phyloP scores from a whole-genome alignment of 2,888 invertebrate species.

The Folsomia candida region DNA sequence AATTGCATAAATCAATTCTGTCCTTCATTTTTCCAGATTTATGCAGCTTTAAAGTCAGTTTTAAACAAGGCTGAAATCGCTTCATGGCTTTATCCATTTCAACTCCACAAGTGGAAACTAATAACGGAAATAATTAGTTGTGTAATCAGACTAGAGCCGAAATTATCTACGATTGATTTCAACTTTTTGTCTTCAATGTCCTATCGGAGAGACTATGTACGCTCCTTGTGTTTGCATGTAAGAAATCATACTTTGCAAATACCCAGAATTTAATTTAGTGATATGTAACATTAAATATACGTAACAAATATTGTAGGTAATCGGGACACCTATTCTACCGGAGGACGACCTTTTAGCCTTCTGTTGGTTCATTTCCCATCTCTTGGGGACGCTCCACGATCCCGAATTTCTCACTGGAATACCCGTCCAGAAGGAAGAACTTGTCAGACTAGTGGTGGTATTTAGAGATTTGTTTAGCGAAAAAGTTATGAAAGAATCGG shows the following conservation, averaged over 20 bases:
- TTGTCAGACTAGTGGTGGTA: slow-evolving; percentile 6
- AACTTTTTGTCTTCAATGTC: slow-evolving; percentile 24
- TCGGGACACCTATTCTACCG: slow-evolving; percentile 7
- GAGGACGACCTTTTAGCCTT: slow-evolving; percentile 61
- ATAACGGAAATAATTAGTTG: slow-evolving; percentile 33
- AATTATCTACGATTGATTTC: slow-evolving; percentile 55
- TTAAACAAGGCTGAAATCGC: slow-evolving; percentile 21
- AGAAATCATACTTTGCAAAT: slow-evolving; percentile 1
- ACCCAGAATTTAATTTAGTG: not conserved
- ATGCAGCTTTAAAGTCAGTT: slow-evolving; percentile 17
- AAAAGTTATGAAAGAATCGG: not conserved
- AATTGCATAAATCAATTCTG: no score
- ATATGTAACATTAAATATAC: not conserved
- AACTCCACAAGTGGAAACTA: slow-evolving; percentile 18
- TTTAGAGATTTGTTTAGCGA: slow-evolving; percentile 1
- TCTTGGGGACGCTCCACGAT: slow-evolving; percentile 80
- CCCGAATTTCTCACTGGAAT: slow-evolving; percentile 68
- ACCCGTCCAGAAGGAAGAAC: slow-evolving; percentile 52
- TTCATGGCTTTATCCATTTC: slow-evolving; percentile 24
- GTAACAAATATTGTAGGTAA: slow-evolving; percentile 1
- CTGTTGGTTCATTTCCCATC: slow-evolving; percentile 74
- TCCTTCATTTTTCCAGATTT: slow-evolving; percentile 32
- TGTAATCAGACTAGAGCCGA: slow-evolving; percentile 51
- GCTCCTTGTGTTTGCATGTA: slow-evolving; percentile 25
- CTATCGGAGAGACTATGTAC: slow-evolving; percentile 29